A percentile compares a stretch with the other conserved stretches of the same genome.
Evolutionary conservation across 2,888 invertebrate species (phyloP).

Genomic region (Idaea biselata): DNA sequence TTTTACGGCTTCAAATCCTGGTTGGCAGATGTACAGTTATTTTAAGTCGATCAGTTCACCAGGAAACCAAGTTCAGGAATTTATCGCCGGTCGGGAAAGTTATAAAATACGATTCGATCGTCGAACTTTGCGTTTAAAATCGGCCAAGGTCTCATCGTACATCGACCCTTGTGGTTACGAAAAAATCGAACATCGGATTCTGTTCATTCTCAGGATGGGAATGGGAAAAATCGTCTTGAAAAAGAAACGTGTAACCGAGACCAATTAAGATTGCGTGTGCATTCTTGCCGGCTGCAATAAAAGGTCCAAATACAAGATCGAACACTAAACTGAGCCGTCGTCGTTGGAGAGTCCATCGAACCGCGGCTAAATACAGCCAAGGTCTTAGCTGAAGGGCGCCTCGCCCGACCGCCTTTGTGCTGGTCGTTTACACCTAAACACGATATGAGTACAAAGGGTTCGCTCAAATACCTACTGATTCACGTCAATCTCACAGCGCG

Average conservation of each 20-base stretch:
- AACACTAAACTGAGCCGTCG: constrained; percentile 64
- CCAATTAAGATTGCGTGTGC: constrained; percentile 55
- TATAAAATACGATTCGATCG: constrained; percentile 65
- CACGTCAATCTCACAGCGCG: constrained; percentile 33
- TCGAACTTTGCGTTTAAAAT: constrained; percentile 72
- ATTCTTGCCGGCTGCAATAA: constrained; percentile 59
- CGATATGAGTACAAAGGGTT: constrained; percentile 70
- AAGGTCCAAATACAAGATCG: constrained; percentile 59
- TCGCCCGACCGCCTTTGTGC: constrained; percentile 65
- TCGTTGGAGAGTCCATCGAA: constrained; percentile 69
- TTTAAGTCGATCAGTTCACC: constrained; percentile 59
- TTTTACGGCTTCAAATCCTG: constrained; percentile 54
- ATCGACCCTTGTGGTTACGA: constrained; percentile 54
- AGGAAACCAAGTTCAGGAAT: constrained; percentile 65
- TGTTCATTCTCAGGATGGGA: constrained; percentile 24
- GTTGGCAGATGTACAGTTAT: constrained; percentile 60
- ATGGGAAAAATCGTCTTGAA: constrained; percentile 33
- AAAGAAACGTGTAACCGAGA: constrained; percentile 31
- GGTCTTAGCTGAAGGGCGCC: constrained; percentile 77
- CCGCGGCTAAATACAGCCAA: constrained; percentile 77
- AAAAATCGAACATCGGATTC: constrained; percentile 37
- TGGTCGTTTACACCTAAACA: constrained; percentile 70
- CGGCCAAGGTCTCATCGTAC: constrained; percentile 75
- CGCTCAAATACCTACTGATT: constrained; percentile 47
- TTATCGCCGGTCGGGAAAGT: constrained; percentile 68